Evolutionary conservation across 2,888 invertebrate genomes (phyloP), one percentile per base, ranked within the genome.

Genomic region (Drosophila rellima): DNA sequence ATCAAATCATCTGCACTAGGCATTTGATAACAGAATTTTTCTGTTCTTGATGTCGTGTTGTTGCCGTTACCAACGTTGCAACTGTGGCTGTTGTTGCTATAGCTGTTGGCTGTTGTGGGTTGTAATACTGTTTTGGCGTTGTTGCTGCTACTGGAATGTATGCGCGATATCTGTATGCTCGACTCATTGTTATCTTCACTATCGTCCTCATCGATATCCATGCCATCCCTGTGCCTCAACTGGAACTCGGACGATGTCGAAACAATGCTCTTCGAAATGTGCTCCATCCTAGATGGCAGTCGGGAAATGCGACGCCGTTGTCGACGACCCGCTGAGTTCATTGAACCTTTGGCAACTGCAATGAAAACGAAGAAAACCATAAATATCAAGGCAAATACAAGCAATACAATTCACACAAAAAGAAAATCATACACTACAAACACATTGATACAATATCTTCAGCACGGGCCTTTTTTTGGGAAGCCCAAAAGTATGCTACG

Each of bases 111-210:
- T 57, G 47, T 74, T 18, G 74, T 70, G 11, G 84, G 82, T 48
- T 83, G 81, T 87, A 85, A 85, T 85, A 85, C 87, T 85, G 84
- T 72, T 74, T 78, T 79, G 15, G 77, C 72, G 42, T 65, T 67
- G 74, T 7, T 48, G 47, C 35, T 63, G 64, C 47, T 52, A 54
- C 44, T 72, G 82, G 59, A 73, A 70, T 78, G 80, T 71, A 45
- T 56, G 54, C 51, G 55, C 33, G 37, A 29, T 48, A 59, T 15
- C 20, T 67, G 61, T 42, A 13, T 26, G 37, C 15, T 61, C 13
- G 39, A 23, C 39, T 42, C 68, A 13, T 47, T 60, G 35, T 31
- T 52, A 26, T 13, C 47, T 5, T 23, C 40, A 31, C 11, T 52
- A 23, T 15, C 10, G n/a, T 20, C 40, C 20, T 44, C 70, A 33